These are phyloP conservation scores for Agapetus fuscipes DNA, from an alignment of 2,888 invertebrate genomes.

Conservation along the genomic window DNA sequence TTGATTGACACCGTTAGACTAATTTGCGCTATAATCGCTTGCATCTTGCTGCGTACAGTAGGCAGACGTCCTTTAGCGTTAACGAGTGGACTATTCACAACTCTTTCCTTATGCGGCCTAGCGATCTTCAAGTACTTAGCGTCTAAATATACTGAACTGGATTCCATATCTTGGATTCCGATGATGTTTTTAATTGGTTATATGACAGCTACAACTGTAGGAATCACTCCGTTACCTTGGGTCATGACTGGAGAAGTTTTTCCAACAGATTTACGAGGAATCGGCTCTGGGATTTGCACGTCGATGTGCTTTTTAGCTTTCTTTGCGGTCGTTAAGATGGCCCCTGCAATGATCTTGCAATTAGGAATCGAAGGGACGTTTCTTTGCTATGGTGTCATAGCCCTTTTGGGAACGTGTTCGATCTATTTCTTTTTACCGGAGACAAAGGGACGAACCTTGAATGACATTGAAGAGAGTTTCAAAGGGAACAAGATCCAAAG, in stretches of 20 bases:
- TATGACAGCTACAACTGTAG: slow-evolving; percentile 50
- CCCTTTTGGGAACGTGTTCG: slow-evolving; percentile 47
- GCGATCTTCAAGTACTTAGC: slow-evolving; percentile 39
- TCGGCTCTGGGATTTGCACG: slow-evolving; percentile 58
- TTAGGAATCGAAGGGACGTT: slow-evolving; percentile 56
- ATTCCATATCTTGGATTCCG: slow-evolving; percentile 39
- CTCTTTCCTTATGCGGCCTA: slow-evolving; percentile 47
- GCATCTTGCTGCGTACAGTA: slow-evolving; percentile 50
- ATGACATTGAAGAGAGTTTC: slow-evolving; percentile 57
- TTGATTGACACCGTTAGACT: slow-evolving; percentile 55
- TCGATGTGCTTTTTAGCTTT: slow-evolving; percentile 54
- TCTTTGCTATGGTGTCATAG: slow-evolving; percentile 48
- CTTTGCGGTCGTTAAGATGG: slow-evolving; percentile 57
- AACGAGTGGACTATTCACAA: slow-evolving; percentile 53
- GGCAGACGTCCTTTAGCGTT: slow-evolving; percentile 56
- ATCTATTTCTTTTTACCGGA: slow-evolving; percentile 55
- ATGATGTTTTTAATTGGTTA: slow-evolving; percentile 46
- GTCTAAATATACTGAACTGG: slow-evolving; percentile 28
- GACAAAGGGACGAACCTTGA: slow-evolving; percentile 57
- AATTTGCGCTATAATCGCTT: slow-evolving; percentile 51
- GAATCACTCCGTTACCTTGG: slow-evolving; percentile 61
- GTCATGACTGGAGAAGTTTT: slow-evolving; percentile 68
- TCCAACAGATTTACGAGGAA: slow-evolving; percentile 49
- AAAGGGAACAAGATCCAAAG: slow-evolving; percentile 20
- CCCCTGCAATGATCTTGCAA: slow-evolving; percentile 47